phyloP scores from a whole-genome alignment of 2,113 vertebrate genomes.

The Camelus dromedarius region DNA sequence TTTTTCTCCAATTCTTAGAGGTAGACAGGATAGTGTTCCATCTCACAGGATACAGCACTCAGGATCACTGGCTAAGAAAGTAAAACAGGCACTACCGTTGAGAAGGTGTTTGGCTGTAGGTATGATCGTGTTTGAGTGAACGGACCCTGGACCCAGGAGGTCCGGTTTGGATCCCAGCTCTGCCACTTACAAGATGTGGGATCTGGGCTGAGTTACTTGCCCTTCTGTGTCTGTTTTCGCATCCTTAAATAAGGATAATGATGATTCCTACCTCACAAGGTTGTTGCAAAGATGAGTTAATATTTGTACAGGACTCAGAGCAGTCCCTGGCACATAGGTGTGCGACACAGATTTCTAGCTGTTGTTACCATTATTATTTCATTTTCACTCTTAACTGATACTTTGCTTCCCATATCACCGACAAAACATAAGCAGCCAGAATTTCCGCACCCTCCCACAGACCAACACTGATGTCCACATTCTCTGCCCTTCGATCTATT shows the following conservation, averaged over 20 bases:
- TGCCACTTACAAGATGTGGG: background rate
- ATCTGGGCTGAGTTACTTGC: background rate
- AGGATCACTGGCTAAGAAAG: background rate
- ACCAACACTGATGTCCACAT: background rate
- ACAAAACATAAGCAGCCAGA: constrained; percentile 12
- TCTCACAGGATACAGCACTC: background rate
- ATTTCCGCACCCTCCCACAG: background rate
- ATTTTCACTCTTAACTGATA: background rate
- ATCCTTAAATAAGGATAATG: background rate
- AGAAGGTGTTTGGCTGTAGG: background rate
- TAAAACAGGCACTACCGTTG: background rate
- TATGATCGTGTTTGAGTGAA: background rate
- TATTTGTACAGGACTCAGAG: background rate
- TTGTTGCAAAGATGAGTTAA: background rate
- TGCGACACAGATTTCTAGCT: background rate
- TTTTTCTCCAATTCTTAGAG: background rate
- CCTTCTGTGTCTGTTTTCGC: background rate
- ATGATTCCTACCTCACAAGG: background rate
- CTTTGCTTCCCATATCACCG: background rate
- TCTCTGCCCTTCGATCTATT: background rate
- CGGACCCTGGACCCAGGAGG: background rate
- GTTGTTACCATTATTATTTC: background rate
- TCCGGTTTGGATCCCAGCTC: background rate
- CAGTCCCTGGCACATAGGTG: background rate
- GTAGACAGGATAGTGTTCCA: background rate